phyloP scores from a whole-genome alignment of 2,888 invertebrate species.

The Drosophila emarginata region DNA sequence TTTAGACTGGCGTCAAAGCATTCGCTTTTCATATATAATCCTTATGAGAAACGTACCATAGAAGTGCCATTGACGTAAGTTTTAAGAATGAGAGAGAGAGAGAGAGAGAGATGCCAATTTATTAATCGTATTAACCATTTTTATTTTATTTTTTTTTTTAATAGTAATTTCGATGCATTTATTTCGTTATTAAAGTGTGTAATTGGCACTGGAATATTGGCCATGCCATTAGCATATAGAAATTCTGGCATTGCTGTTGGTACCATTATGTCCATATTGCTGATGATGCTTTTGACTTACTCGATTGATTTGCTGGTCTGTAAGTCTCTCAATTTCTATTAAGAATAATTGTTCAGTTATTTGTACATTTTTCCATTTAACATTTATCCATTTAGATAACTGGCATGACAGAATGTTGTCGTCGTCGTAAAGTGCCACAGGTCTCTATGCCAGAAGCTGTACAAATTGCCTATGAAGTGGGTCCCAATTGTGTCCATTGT shows the following conservation, averaged over 20 bases:
- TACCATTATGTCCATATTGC: constrained; percentile 40
- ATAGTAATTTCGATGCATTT: constrained; percentile 61
- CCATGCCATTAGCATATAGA: constrained; percentile 66
- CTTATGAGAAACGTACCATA: constrained; percentile 61
- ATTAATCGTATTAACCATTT: too few relatives aligned
- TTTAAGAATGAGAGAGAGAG: too few relatives aligned
- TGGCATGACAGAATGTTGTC: constrained; percentile 69
- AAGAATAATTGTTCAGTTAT: constrained; percentile 20
- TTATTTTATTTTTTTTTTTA: too few relatives aligned
- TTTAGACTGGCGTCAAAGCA: constrained; percentile 41
- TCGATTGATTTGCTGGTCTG: constrained; percentile 67
- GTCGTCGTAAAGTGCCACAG: constrained; percentile 55
- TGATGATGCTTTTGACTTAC: constrained; percentile 64
- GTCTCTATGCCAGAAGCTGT: constrained; percentile 67
- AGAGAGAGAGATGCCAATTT: too few relatives aligned
- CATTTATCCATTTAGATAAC: constrained; percentile 34
- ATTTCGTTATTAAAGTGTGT: constrained; percentile 66
- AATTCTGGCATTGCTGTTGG: constrained; percentile 55
- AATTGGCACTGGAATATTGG: constrained; percentile 62
- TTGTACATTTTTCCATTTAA: constrained; percentile 37
- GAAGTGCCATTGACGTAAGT: constrained; percentile 59
- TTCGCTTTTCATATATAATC: constrained; percentile 54
- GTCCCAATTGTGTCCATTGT: constrained; percentile 56
- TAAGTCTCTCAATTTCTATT: constrained; percentile 26
- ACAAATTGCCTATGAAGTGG: constrained; percentile 50